Base-by-base conservation (phyloP, 2,888 invertebrate genomes). In the Lithophane socia region DNA sequence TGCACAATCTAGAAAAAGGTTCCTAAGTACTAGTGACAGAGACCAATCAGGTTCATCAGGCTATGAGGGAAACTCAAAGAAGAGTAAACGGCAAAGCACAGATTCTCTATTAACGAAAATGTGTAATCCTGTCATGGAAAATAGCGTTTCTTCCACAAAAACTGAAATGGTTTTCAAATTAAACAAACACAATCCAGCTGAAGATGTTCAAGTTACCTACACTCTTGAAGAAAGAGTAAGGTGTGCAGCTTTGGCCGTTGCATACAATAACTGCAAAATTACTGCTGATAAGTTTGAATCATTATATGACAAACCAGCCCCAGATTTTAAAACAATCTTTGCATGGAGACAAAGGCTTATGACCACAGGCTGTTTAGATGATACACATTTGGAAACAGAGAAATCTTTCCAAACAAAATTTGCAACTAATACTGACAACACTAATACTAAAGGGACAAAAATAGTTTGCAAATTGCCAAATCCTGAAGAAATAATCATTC, bases 301-400 rank as follows among this genome's bases (percentile, higher is more conserved):
- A 56, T 61, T 92, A 16, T 96, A 90, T 91, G 94, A 94, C 70
- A 97, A 97, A 90, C 96, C 95, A 61, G 96, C 97, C 70, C 97
- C 97, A 63, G 96, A 97, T 89, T 96, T 95, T 79, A 94, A 96
- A 88, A 96, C 96, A 64, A 95, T 97, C 82, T 97, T 96, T 93
- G 90, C 91, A 54, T 97, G 96, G 96, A 92, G 96, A 77, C 95
- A 96, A 84, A 90, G 93, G 24, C 92, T 97, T 47, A 80, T 97
- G 61, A 80, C 83, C 12, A 95, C 95, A 71, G 97, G 97, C 8
- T 97, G 97, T 87, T 90, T 97, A 85, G 91, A 94, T 83, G 96
- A 97, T 86, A 83, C 92, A 73, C 97, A 97, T 89, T 71, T 89
- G 16, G 92, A 92, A 71, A 64, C 58, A 7, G 88, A 87, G 42